phyloP scores from a whole-genome alignment of 1,140 invertebrate species.

The Eurosta solidaginis region DNA sequence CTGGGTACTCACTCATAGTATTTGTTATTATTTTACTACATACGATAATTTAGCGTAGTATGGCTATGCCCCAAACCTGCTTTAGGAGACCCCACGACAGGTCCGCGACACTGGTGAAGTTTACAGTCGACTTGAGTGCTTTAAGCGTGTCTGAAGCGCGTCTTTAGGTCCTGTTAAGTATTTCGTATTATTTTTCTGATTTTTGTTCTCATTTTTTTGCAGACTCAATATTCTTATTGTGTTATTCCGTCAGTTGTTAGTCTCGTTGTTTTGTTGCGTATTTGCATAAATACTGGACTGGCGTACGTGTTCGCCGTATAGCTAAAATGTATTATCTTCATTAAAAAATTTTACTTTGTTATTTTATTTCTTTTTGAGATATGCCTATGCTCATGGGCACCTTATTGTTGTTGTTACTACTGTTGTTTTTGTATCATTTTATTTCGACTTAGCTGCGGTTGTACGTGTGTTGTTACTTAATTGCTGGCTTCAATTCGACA shows the following conservation, averaged over 20 bases:
- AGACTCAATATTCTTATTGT: not conserved
- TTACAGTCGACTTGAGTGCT: conserved; percentile 7
- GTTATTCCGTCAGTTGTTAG: not conserved
- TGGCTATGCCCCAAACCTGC: not conserved
- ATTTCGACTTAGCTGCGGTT: not conserved
- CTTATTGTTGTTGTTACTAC: not conserved
- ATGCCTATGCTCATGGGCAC: not conserved
- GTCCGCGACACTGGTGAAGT: not conserved
- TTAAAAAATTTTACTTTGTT: conserved; percentile 6
- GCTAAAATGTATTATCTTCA: conserved; percentile 17
- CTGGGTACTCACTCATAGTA: too few species aligned
- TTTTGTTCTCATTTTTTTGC: not conserved
- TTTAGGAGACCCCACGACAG: not conserved
- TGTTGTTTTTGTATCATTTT: not conserved
- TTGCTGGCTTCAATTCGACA: not conserved
- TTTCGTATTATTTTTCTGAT: not conserved
- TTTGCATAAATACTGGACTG: not conserved
- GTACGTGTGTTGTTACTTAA: conserved; percentile 23
- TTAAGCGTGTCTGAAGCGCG: conserved; percentile 24
- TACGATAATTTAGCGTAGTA: too few species aligned
- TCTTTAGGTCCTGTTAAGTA: conserved; percentile 7
- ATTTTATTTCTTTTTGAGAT: not conserved
- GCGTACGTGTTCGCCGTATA: conserved; percentile 5
- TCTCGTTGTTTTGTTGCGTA: not conserved
- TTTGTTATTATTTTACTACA: too few species aligned